Evolutionary conservation across 2,113 vertebrate genomes (phyloP).

Genomic region (Pluvianellus socialis): DNA sequence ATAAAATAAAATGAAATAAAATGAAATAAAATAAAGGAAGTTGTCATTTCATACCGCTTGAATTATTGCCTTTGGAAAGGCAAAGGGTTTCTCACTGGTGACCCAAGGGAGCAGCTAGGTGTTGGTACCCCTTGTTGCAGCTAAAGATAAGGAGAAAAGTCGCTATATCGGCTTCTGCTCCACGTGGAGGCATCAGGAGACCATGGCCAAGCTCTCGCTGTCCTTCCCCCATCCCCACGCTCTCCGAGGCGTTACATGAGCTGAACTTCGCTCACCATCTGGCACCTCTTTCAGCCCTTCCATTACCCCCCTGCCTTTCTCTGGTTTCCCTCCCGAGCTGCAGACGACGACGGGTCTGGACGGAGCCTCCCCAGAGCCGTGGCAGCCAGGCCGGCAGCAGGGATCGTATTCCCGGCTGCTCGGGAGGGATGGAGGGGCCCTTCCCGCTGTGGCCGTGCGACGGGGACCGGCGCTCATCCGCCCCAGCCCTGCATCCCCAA

Average conservation of each 20-base stretch:
- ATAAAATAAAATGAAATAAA: neutral
- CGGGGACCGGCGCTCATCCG: rapidly evolving
- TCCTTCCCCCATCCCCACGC: neutral
- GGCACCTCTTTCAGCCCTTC: neutral
- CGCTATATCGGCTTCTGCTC: neutral
- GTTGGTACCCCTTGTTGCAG: neutral
- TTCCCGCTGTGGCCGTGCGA: rapidly evolving
- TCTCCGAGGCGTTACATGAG: neutral
- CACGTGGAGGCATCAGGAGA: neutral
- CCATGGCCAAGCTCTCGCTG: neutral
- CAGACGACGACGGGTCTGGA: neutral
- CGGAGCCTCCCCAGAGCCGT: neutral
- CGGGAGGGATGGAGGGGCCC: neutral
- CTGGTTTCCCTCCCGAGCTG: neutral
- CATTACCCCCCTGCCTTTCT: neutral
- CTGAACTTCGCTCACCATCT: neutral
- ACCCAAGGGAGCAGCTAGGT: neutral
- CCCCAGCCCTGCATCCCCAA: neutral
- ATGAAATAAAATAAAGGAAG: neutral
- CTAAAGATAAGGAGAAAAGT: neutral
- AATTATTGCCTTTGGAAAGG: neutral
- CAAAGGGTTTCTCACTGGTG: neutral
- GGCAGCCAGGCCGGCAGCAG: neutral
- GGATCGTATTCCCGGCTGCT: neutral
- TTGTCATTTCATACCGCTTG: neutral